phyloP scores from a whole-genome alignment of 2,888 invertebrate species.

The Timandra comae region DNA sequence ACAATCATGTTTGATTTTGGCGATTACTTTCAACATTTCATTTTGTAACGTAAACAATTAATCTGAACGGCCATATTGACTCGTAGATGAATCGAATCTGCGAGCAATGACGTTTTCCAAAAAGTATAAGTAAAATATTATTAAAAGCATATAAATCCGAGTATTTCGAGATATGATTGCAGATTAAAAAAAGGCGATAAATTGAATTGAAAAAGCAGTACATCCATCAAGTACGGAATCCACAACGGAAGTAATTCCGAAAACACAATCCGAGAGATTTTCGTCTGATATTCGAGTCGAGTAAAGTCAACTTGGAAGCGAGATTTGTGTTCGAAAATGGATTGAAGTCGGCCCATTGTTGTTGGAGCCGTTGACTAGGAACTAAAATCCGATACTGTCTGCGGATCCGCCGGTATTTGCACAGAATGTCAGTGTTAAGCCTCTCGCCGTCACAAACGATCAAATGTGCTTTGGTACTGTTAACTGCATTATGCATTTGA shows the following conservation, averaged over 20 bases:
- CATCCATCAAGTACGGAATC: constrained; percentile 27
- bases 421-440: constrained; percentile 26
- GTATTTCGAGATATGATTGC: constrained; percentile 4
- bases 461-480: constrained; percentile 8
- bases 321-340: constrained; percentile 62
- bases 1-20: too few relatives aligned
- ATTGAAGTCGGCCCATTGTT: constrained; percentile 57
- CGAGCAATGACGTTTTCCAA: too few relatives aligned
- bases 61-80: too few relatives aligned
- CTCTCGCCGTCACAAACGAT: constrained; percentile 6
- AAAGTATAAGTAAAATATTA: too few relatives aligned
- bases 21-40: too few relatives aligned
- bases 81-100: too few relatives aligned
- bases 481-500: constrained; percentile 10
- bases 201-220: constrained; percentile 20
- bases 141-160: too few relatives aligned
- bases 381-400: constrained; percentile 43
- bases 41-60: too few relatives aligned
- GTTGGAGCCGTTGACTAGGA: constrained; percentile 43
- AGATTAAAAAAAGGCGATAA: constrained; percentile 18
- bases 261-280: constrained; percentile 49
- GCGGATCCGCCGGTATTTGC: constrained; percentile 33
- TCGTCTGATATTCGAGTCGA: constrained; percentile 45
- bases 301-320: constrained; percentile 45
- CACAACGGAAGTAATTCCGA: constrained; percentile 44